These are phyloP conservation scores for Muscicapa comitata DNA, from an alignment of 2,797 vertebrate species.

Conservation along the genomic window DNA sequence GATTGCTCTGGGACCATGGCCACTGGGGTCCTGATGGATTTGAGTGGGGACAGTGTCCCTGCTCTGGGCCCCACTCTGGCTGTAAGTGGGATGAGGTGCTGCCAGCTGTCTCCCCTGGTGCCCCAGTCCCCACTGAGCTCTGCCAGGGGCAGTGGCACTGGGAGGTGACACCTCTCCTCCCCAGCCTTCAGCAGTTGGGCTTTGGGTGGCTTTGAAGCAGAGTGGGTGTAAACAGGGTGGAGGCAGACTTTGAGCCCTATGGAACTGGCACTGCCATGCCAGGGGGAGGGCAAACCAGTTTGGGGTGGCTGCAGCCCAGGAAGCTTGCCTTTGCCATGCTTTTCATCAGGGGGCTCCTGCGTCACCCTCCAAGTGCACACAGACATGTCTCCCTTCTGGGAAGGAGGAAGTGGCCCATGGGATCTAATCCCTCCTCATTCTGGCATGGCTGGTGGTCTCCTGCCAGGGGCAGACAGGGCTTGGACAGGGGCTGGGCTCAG, in stretches of 20 bases:
- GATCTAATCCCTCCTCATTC: background rate
- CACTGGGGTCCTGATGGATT: accelerated
- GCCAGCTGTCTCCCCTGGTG: accelerated
- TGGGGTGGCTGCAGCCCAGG: background rate
- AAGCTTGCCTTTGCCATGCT: background rate
- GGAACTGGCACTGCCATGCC: accelerated
- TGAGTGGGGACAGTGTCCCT: background rate
- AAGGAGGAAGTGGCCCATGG: background rate
- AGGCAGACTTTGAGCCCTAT: conserved; percentile 55
- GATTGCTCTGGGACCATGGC: accelerated
- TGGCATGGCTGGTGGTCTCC: background rate
- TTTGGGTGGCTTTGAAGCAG: background rate
- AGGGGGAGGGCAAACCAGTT: background rate
- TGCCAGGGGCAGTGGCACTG: background rate
- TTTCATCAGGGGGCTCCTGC: accelerated
- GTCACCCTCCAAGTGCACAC: accelerated
- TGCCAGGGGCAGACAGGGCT: background rate
- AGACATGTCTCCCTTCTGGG: accelerated
- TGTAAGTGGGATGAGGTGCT: background rate
- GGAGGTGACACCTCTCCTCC: background rate
- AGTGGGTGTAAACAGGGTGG: conserved; percentile 11
- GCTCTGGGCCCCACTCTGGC: accelerated
- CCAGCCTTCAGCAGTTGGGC: background rate
- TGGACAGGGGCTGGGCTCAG: background rate
- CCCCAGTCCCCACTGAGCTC: background rate